phyloP scores from a whole-genome alignment of 2,888 invertebrate species.

The Aradus depressus region DNA sequence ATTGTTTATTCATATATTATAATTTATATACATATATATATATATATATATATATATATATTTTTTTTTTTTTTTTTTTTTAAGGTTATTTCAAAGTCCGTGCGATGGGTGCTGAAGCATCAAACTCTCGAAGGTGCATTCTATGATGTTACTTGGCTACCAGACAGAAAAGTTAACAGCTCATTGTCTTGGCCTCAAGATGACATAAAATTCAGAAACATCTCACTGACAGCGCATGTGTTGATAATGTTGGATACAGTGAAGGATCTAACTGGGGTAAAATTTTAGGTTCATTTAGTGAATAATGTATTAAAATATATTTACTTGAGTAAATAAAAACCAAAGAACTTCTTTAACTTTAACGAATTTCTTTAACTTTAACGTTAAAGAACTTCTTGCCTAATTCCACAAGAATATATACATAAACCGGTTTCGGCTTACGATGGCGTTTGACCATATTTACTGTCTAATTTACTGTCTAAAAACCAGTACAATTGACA shows the following conservation, averaged over 20 bases:
- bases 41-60: background rate
- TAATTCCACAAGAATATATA: too few species aligned
- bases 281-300: conserved; percentile 32
- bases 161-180: conserved; percentile 78
- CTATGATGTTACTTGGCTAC: conserved; percentile 75
- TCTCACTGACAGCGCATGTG: conserved; percentile 87
- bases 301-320: too few species aligned
- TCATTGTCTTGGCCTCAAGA: conserved; percentile 46
- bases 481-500: too few species aligned
- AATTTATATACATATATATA: background rate
- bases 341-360: too few species aligned
- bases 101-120: conserved; percentile 74
- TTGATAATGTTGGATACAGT: conserved; percentile 75
- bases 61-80: conserved; percentile 9
- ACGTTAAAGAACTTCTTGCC: too few species aligned
- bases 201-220: conserved; percentile 57
- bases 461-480: too few species aligned
- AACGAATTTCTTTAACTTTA: too few species aligned
- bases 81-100: conserved; percentile 63
- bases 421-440: too few species aligned
- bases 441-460: too few species aligned
- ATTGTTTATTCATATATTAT: background rate
- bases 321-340: too few species aligned
- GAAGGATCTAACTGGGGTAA: conserved; percentile 60
- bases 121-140: conserved; percentile 80